Base-by-base conservation (phyloP, 2,797 vertebrate genomes). In the Scolopax bukidnonensis region DNA sequence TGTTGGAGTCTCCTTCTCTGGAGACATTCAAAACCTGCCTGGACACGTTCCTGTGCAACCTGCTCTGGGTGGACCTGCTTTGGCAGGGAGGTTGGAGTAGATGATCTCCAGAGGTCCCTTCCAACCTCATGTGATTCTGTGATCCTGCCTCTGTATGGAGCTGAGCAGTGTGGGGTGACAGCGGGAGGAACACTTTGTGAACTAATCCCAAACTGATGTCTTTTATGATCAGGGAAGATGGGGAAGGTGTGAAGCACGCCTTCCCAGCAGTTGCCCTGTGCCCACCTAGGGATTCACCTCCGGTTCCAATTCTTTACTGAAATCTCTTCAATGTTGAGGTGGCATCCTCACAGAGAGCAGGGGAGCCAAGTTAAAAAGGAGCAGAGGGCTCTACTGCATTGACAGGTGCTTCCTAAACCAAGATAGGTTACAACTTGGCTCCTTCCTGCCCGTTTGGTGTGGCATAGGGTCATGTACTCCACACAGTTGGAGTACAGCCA, bases 261-360 rank as follows among this genome's bases (percentile, higher is more conserved):
- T 50, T 33, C 30, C 9, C 60, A 36, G 50, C 61, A 24, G 40
- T 16, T 1, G 1, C 28, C n/a, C 53, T 8, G 43, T n/a, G 43
- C 32, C 56, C 38, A 4, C 3, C 6, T 2, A 53, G 67, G 38
- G 45, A 12, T 24, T 43, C 4, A 3, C 23, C 28, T 3, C 47
- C 10, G 20, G 30, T 20, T 59, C 33, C 27, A 12, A 47, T 6
- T 74, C 61, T 41, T 63, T 53, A 2, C 12, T 1, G 3, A 10
- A 30, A 9, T 18, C 27, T 17, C 2, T 5, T 54, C 50, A 3
- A 61, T 1, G 4, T 11, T 15, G 48, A 24, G 45, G 30, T 21
- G 9, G 9, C 50, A 27, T 40, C 70, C 11, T 13, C 6, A 0
- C 41, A 0, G 56, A 11, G 41, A 43, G 13, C 11, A 8, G 23